Conservation (phyloP, 1,140 invertebrate species). For the Nasonia longicornis region DNA sequence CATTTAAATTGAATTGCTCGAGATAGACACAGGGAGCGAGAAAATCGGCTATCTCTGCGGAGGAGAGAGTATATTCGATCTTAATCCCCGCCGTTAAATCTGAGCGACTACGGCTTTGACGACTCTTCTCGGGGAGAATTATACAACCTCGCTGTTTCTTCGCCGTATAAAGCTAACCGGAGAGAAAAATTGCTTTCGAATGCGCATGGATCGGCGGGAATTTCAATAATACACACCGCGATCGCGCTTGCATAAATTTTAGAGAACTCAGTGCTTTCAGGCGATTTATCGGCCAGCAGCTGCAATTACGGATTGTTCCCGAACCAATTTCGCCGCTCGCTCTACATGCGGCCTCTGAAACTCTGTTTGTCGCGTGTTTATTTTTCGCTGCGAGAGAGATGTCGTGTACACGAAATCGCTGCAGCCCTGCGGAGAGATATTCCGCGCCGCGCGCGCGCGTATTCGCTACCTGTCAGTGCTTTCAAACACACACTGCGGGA, state of each 20-base stretch:
- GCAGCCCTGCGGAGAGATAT: slow-evolving; percentile 13
- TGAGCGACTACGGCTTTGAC: neutral
- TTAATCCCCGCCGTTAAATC: slow-evolving; percentile 7
- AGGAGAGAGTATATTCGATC: slow-evolving; percentile 1
- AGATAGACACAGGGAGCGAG: neutral
- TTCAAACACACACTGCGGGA: slow-evolving; percentile 30
- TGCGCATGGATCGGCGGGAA: too few relatives aligned
- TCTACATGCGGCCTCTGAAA: neutral
- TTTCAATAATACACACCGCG: neutral
- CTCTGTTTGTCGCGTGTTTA: neutral
- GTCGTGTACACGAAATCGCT: too few relatives aligned
- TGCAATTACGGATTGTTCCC: neutral
- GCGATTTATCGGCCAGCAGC: neutral
- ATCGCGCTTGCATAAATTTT: neutral
- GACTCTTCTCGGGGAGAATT: too few relatives aligned
- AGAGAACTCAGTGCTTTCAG: neutral
- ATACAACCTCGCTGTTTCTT: too few relatives aligned
- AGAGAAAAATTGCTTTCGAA: too few relatives aligned
- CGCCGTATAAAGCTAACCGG: too few relatives aligned
- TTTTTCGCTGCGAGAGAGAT: neutral
- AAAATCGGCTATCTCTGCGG: neutral
- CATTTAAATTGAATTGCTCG: slow-evolving; percentile 21
- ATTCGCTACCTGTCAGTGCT: slow-evolving; percentile 37
- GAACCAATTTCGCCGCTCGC: neutral
- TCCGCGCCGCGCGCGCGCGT: slow-evolving; percentile 5